Base-by-base conservation (phyloP, 2,888 invertebrate genomes). In the Rhogogaster chlorosoma region DNA sequence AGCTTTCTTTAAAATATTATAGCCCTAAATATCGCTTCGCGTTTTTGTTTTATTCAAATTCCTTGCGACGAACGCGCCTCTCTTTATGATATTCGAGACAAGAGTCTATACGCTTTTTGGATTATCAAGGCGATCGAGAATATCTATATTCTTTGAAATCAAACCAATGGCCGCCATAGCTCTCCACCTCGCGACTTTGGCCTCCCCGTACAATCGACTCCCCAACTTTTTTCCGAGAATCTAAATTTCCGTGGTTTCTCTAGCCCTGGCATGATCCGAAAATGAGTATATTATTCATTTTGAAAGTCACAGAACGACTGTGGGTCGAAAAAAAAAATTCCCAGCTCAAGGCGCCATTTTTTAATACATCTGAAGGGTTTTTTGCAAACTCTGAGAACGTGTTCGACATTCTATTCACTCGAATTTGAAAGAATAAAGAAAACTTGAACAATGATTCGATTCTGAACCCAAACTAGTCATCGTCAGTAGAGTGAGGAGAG, bases 171-270 rank as follows among this genome's bases (percentile, higher is more conserved):
- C 36, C 71, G 71, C 71, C 42, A 73, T 73, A 22, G 7, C 38
- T 73, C 36, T 73, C 71, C 71, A 73, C 71, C 71, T 73, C 42
- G 42, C 29, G 71, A 42, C 42, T 73, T 73, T 22, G 2, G 15
- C 42, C 38, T 22, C 6, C 42, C 22, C n/a, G 38, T 42, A 36
- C 42, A n/a, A 42, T 42, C 45, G 4, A 67, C 38, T 45, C 42
- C 75, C 36, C 29, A 22, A 61, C 42, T 57, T 26, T 82, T 80
- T 22, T 38, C 2, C 22, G 22, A 22, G 22, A 42, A 26, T 73
- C 22, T 5, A 12, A 38, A 38, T 38, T 73, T 22, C 22, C 10
- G 10, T 10, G 0, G 38, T 42, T 42, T 73, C 42, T 42, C 22
- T 10, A 73, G 71, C 42, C 22, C 9, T 73, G 71, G 71, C 71